A percentile compares a stretch with the other conserved stretches of the same genome.
Conservation (phyloP, 1,140 invertebrate species). For the Sarcophaga peregrina region DNA sequence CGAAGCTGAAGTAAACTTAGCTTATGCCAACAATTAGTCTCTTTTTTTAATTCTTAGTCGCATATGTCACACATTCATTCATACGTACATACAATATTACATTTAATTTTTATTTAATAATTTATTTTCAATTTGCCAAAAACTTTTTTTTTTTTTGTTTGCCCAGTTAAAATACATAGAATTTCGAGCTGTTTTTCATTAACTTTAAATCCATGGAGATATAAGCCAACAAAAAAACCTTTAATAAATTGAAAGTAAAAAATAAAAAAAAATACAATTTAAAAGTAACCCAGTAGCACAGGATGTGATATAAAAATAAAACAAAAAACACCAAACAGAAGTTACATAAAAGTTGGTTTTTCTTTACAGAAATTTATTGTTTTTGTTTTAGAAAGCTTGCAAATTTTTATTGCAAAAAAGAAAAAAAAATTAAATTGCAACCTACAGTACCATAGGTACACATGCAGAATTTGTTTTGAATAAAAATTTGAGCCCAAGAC, state of each 20-base stretch:
- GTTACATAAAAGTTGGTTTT: too few relatives aligned
- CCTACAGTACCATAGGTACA: too few relatives aligned
- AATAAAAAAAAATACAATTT: background rate
- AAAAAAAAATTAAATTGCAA: too few relatives aligned
- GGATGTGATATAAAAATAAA: background rate
- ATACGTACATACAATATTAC: background rate
- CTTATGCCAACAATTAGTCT: too few relatives aligned
- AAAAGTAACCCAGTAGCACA: background rate
- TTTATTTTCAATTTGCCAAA: background rate
- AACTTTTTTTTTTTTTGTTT: background rate
- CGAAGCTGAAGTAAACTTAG: too few relatives aligned
- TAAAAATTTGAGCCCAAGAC: too few relatives aligned
- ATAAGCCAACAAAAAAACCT: background rate
- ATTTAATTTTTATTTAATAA: background rate
- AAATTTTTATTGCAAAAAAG: too few relatives aligned
- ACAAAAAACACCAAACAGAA: background rate
- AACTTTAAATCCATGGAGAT: constrained; percentile 12
- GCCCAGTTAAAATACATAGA: background rate
- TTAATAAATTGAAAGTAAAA: background rate
- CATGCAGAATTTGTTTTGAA: too few relatives aligned
- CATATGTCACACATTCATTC: too few relatives aligned
- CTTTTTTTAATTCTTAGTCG: too few relatives aligned
- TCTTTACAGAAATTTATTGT: too few relatives aligned
- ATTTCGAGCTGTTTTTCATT: background rate
- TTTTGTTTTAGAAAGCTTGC: too few relatives aligned